phyloP scores from a whole-genome alignment of 1,140 invertebrate species.

The Pogonus chalceus region DNA sequence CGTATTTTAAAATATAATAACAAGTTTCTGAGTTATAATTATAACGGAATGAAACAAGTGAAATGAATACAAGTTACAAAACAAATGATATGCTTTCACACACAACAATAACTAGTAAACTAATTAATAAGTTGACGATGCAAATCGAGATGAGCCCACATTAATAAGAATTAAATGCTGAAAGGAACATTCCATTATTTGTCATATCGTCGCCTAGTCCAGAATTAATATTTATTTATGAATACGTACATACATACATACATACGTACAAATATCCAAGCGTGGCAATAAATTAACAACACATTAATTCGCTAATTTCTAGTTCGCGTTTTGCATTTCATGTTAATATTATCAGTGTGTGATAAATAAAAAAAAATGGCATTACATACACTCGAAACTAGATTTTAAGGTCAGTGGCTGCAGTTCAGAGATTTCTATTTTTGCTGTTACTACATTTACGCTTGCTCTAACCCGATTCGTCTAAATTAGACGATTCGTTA shows the following conservation, averaged over 20 bases:
- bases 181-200: neutral
- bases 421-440: neutral
- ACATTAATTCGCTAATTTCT: slow-evolving; percentile 3
- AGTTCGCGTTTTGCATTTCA: neutral
- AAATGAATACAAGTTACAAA: too few species aligned
- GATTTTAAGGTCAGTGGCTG: slow-evolving; percentile 1
- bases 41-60: too few species aligned
- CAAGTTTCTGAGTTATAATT: too few species aligned
- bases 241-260: too few species aligned
- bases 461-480: neutral
- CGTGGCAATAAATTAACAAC: neutral
- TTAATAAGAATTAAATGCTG: neutral
- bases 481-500: too few species aligned
- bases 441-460: neutral
- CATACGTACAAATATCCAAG: too few species aligned
- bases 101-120: too few species aligned
- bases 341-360: neutral
- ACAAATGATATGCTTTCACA: too few species aligned
- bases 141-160: too few species aligned
- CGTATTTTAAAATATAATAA: too few species aligned
- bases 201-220: neutral
- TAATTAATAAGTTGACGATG: too few species aligned
- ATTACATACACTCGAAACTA: neutral
- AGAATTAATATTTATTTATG: slow-evolving; percentile 4
- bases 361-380: neutral